Percentiles rank a stretch among this genome's conserved stretches.
phyloP scores from a whole-genome alignment of 2,888 invertebrate species.

The Minunthozetes semirufus region DNA sequence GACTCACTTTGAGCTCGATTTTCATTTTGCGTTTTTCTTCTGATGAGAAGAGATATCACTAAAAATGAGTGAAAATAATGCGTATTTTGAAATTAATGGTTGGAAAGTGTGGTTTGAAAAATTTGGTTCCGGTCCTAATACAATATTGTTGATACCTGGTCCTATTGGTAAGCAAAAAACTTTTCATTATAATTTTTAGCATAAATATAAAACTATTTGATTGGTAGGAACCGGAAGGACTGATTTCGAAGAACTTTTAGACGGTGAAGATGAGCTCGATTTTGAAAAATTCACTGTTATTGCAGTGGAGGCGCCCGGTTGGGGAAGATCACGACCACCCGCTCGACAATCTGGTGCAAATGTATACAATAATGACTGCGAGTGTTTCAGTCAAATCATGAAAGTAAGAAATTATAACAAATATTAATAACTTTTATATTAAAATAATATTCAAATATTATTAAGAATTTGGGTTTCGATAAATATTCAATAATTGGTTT shows the following conservation, averaged over 20 bases:
- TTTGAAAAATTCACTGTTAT: conserved; percentile 20
- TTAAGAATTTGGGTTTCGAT: neutral
- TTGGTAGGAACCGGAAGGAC: conserved; percentile 9
- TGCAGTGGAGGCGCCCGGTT: conserved; percentile 32
- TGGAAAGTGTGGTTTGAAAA: conserved; percentile 59
- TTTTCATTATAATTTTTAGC: no score
- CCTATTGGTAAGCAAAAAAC: conserved; percentile 51
- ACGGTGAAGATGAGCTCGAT: neutral
- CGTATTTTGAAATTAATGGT: conserved; percentile 58
- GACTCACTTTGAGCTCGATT: no score
- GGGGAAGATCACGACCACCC: conserved; percentile 29
- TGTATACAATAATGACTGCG: no score
- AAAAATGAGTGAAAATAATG: no score
- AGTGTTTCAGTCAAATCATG: no score
- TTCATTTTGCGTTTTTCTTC: no score
- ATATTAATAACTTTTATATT: neutral
- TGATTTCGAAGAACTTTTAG: neutral
- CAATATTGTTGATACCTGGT: conserved; percentile 68
- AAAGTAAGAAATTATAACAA: neutral
- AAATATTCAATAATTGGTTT: conserved; percentile 47
- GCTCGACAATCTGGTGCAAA: neutral
- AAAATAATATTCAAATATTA: neutral
- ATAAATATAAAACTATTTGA: no score
- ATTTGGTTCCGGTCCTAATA: conserved; percentile 56
- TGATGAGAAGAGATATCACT: no score